Evolutionary conservation across 2,888 invertebrate genomes (phyloP).

Genomic region (Agriotes lineatus): DNA sequence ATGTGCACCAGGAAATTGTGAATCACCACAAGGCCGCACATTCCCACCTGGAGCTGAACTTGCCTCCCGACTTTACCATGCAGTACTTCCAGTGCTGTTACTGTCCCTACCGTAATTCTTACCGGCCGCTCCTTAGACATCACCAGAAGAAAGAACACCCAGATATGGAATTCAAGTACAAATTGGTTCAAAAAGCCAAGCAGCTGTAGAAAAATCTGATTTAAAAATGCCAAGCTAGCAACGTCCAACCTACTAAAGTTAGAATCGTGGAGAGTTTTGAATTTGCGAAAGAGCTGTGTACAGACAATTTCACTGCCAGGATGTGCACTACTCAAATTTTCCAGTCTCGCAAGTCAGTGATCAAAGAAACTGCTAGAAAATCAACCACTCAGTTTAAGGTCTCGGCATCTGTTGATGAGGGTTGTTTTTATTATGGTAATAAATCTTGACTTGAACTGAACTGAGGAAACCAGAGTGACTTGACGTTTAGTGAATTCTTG

Average conservation of each 20-base stretch:
- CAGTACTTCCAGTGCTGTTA: slow-evolving; percentile 62
- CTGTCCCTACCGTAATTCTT: slow-evolving; percentile 61
- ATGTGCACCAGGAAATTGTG: slow-evolving; percentile 57
- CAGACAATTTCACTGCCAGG: too few species aligned
- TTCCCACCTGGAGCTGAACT: slow-evolving; percentile 57
- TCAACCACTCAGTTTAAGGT: slow-evolving; percentile 64
- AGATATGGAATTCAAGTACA: slow-evolving; percentile 54
- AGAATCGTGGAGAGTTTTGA: slow-evolving; percentile 19
- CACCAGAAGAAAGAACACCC: slow-evolving; percentile 61
- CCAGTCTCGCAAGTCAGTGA: too few species aligned
- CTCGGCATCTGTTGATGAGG: slow-evolving; percentile 47
- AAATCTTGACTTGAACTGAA: slow-evolving; percentile 62
- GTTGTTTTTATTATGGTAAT: slow-evolving; percentile 69
- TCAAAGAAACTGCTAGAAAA: slow-evolving; percentile 56
- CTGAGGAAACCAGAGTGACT: slow-evolving; percentile 66
- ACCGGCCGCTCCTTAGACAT: slow-evolving; percentile 53
- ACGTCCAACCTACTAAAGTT: not conserved
- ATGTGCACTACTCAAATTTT: too few species aligned
- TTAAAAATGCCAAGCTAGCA: not conserved
- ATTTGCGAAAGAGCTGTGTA: not conserved
- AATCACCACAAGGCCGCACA: slow-evolving; percentile 63
- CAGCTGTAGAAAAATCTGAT: slow-evolving; percentile 29
- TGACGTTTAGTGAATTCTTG: slow-evolving; percentile 69
- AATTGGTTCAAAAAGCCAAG: slow-evolving; percentile 33
- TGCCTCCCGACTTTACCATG: not conserved